Evolutionary conservation across 1,140 invertebrate genomes (phyloP).

Genomic region (Heliconius melpomene): DNA sequence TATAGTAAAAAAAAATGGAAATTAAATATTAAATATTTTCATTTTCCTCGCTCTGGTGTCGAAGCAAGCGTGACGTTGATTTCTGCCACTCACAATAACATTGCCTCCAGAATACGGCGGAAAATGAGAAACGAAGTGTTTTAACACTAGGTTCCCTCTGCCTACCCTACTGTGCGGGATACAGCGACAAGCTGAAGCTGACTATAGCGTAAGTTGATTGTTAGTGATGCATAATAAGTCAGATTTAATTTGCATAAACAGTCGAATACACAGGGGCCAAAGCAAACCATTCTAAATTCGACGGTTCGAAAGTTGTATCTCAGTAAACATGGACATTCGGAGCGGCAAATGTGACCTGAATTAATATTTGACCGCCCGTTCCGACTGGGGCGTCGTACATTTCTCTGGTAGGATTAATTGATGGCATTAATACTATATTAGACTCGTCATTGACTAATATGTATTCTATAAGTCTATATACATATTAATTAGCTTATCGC

Average conservation of each 20-base stretch:
- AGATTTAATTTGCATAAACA: slow-evolving; percentile 71
- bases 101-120: too few relatives aligned
- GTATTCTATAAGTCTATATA: neutral
- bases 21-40: too few relatives aligned
- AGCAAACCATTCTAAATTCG: slow-evolving; percentile 74
- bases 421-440: slow-evolving; percentile 15
- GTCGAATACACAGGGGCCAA: slow-evolving; percentile 66
- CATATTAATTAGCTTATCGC: too few relatives aligned
- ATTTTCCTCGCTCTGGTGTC: too few relatives aligned
- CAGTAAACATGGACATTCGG: slow-evolving; percentile 65
- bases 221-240: neutral
- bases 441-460: neutral
- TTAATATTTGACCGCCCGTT: slow-evolving; percentile 71
- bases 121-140: too few relatives aligned
- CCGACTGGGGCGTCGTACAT: slow-evolving; percentile 41
- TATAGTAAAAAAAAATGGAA: too few relatives aligned
- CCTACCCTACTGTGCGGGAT: too few relatives aligned
- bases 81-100: too few relatives aligned
- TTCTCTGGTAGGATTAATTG: slow-evolving; percentile 8
- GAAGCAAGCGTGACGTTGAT: too few relatives aligned
- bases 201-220: neutral
- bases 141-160: too few relatives aligned
- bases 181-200: too few relatives aligned
- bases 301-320: slow-evolving; percentile 74
- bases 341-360: slow-evolving; percentile 73